A percentile compares a stretch with the other conserved stretches of the same genome.
Conservation (phyloP, 2,888 invertebrate genomes). For the Heliconius sara region DNA sequence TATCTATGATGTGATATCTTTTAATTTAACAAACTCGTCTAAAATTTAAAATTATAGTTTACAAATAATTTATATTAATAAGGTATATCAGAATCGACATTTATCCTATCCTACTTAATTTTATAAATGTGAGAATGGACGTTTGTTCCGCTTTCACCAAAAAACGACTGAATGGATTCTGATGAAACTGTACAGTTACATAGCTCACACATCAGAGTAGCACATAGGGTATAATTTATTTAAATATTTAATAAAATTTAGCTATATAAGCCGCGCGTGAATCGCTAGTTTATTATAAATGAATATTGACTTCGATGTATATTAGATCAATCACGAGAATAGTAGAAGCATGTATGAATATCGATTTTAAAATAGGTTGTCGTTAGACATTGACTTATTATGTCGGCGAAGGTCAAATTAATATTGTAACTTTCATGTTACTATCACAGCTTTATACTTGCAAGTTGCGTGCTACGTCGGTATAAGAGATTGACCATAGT, state of each 20-base stretch:
- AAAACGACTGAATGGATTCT: no score
- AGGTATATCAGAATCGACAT: no score
- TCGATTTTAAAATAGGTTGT: constrained; percentile 3
- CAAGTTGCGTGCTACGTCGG: no score
- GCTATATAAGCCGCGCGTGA: no score
- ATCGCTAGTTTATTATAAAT: background rate
- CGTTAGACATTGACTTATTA: background rate
- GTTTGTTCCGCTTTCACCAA: no score
- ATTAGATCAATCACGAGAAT: constrained; percentile 1
- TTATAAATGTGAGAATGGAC: no score
- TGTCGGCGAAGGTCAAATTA: constrained; percentile 1
- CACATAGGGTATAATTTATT: no score
- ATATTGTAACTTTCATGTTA: background rate
- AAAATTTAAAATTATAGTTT: background rate
- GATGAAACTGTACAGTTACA: no score
- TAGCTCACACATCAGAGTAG: no score
- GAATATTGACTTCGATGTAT: background rate
- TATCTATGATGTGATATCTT: background rate
- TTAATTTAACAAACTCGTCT: background rate
- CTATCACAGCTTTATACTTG: background rate
- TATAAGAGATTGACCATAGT: background rate
- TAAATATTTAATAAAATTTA: no score
- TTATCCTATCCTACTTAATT: no score
- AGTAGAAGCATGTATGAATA: background rate
- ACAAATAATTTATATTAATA: no score